Evolutionary conservation across 1,140 invertebrate species (phyloP), one percentile per base, ranked within the genome.

Genomic region (Maniola jurtina): DNA sequence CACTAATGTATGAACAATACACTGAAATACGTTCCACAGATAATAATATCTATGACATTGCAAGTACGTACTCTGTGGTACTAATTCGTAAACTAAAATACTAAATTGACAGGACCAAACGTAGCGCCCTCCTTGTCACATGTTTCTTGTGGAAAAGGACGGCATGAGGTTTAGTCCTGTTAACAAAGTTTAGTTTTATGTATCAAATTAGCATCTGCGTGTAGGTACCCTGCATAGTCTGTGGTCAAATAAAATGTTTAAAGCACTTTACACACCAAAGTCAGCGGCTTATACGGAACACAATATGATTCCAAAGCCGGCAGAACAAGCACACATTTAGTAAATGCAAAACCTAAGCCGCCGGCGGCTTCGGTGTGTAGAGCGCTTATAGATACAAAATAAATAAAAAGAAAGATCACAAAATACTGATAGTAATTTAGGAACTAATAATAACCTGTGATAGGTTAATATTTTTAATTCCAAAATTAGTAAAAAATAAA

Each of bases 371-470:
- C 9, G 13, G 11, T 55, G 11, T 10, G n/a, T 16, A 55, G 25
- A 55, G 25, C 15, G 4, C 52, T 55, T 15, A 5, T 14, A 62
- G 36, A 45, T 50, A 16, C 48, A 59, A 10, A 68, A n/a, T n/a
- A n/a, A 66, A 42, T 65, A 65, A 61, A 58, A 25, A 25, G 45
- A 71, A 70, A 72, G 48, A 60, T 77, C 68, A 79, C 73, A 64
- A 81, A 87, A 89, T 89, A 89, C 86, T 88, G 86, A 83, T 83
- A 78, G 81, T 86, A 83, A 83, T 85, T 87, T 85, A 89, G 87
- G 84, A 88, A 89, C 87, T 88, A 85, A 79, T 78, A 72, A 64
- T 71, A 66, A 16, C 67, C 65, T 68, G 64, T 68, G 61, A 58
- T 54, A 65, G 77, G 80, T 76, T 77, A 74, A 34, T 64, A 64